A percentile compares a stretch with the other conserved stretches of the same genome.
Conservation (phyloP, 2,113 vertebrate species). For the Ornithorhynchus anatinus region DNA sequence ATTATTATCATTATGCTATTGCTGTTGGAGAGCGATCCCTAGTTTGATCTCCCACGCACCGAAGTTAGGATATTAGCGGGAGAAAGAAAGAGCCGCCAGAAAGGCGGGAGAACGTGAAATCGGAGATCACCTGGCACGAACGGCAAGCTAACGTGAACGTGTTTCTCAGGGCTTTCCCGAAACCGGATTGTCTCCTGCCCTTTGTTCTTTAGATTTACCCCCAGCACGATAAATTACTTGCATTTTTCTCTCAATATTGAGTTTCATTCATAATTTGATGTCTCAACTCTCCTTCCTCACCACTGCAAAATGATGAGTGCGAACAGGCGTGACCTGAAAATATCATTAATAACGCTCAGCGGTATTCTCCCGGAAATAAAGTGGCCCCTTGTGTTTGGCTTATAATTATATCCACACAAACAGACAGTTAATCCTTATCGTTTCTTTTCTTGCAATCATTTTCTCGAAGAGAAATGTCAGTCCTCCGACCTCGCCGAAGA, state of each 20-base stretch:
- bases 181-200: too few species aligned
- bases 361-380: conserved; percentile 18
- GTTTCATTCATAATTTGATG: conserved; percentile 10
- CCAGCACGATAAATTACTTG: not conserved
- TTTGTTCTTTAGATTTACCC: not conserved
- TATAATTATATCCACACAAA: conserved; percentile 26
- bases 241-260: conserved; percentile 21
- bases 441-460: conserved; percentile 17
- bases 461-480: conserved; percentile 1
- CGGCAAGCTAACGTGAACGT: too few species aligned
- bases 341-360: conserved; percentile 7
- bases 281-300: conserved; percentile 5
- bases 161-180: too few species aligned
- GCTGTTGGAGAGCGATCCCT: too few species aligned
- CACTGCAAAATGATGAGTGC: conserved; percentile 18
- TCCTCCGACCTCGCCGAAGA: not conserved
- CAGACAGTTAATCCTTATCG: not conserved
- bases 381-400: conserved; percentile 16
- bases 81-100: too few species aligned
- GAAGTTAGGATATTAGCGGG: too few species aligned
- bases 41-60: too few species aligned
- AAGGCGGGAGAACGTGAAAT: too few species aligned
- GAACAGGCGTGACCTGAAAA: conserved; percentile 5
- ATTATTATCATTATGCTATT: too few species aligned
- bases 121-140: too few species aligned